A percentile compares a stretch with the other conserved stretches of the same genome.
Evolutionary conservation across 1,140 invertebrate genomes (phyloP).

Genomic region (Drosophila kanapiae): DNA sequence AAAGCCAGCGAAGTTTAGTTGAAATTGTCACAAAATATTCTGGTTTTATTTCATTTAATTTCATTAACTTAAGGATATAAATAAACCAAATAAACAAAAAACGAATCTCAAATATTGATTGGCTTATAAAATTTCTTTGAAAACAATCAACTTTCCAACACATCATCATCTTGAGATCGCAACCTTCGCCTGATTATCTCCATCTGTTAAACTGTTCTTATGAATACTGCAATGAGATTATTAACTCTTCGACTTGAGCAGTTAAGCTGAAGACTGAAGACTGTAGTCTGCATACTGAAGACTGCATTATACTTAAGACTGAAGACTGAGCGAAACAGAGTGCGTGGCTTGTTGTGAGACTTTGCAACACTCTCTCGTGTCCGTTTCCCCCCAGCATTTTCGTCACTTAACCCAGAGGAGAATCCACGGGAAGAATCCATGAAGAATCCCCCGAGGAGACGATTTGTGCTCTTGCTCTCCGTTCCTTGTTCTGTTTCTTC

Average conservation of each 20-base stretch:
- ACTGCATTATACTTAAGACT: neutral
- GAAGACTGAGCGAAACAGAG: conserved; percentile 17
- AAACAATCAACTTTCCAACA: neutral
- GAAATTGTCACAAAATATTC: no score
- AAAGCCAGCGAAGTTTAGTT: neutral
- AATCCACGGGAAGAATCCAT: conserved; percentile 9
- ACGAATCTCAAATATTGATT: no score
- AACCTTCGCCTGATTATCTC: neutral
- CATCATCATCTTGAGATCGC: neutral
- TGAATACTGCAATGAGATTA: conserved; percentile 20
- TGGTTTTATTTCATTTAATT: no score
- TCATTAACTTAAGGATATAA: no score
- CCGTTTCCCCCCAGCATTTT: conserved; percentile 31
- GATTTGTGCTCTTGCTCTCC: conserved; percentile 32
- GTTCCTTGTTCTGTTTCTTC: conserved; percentile 15
- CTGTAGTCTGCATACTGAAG: neutral
- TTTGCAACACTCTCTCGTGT: conserved; percentile 45
- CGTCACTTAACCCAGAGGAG: conserved; percentile 29
- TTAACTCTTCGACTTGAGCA: conserved; percentile 23
- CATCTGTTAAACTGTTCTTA: neutral
- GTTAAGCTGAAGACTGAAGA: conserved; percentile 1
- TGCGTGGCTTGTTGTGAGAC: conserved; percentile 51
- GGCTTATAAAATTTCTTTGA: neutral
- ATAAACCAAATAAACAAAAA: no score
- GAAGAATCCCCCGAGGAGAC: conserved; percentile 38